Base-by-base conservation (phyloP, 1,140 invertebrate species). In the Drosophila auraria region DNA sequence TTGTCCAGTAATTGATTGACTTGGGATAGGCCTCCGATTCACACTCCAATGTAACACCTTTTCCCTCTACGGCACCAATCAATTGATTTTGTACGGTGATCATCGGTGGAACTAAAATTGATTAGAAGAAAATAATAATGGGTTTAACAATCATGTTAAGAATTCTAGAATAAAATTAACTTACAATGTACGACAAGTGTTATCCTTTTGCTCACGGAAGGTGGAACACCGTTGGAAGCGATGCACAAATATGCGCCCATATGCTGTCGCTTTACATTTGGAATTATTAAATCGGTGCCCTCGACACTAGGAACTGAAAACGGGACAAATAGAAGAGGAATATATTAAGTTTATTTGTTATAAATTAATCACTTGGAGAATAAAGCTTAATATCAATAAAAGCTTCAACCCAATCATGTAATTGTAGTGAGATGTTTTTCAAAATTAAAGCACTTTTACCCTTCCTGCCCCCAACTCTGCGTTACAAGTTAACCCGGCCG, bases 201-300 rank as follows among this genome's bases (percentile, higher is more conserved):
- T 87, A 98, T 97, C 83, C 97, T 94, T 93, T 98, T 98, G 94
- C 96, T 97, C 61, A 98, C 97, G 2, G 97, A 96, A 1, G 97
- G 97, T 3, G 97, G 97, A 3, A 98, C 96, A 9, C 97, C 97
- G 86, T 97, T 97, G 14, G 96, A 97, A 15, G 97, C 97, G 60
- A 98, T 98, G 92, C 97, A 98, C 12, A 98, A 93, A 93, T 98
- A 98, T 7, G 97, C 96, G 7, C 97, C 97, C 95, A 98, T 98
- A 83, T 98, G 97, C 17, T 97, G 95, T 33, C 97, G 95, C 78
- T 95, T 97, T 12, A 98, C 97, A 91, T 96, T 95, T 38, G 95
- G 96, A 84, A 98, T 96, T 82, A 97, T 96, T 82, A 98, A 94
- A 49, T 95, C 94, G 40, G 96, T 94, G 4, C 97, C 97, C 74